Base-by-base conservation (phyloP, 2,113 vertebrate species). In the Rhabdornis inornatus region DNA sequence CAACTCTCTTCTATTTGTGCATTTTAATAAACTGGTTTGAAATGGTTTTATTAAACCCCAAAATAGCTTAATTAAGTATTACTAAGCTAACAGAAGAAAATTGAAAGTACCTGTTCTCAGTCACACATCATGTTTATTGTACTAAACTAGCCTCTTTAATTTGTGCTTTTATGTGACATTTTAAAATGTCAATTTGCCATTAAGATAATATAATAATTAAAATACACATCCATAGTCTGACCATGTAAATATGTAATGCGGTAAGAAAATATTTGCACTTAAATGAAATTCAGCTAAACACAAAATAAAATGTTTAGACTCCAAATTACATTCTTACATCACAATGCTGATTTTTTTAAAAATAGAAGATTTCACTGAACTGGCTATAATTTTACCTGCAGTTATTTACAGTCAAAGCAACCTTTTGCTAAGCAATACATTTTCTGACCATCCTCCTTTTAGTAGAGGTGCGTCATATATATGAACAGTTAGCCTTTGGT, bases 151-250 rank as follows among this genome's bases (percentile, higher is more conserved):
- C 7, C 35, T 86, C 71, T 90, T 92, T 66, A 74, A 77, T 74
- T 77, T 95, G 68, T 89, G 52, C 13, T 90, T 96, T 94, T 90
- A 88, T 64, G 24, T 92, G 82, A 70, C 83, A 92, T 92, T 94
- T 93, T 63, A 80, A 90, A 95, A 92, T 81, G 76, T 74, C 68
- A 92, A 78, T 93, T 92, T 97, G 39, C 68, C 27, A 52, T 69
- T 81, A 90, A 78, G 64, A 86, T 66, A 86, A 88, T 16, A 44
- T 21, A 71, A 83, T 77, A 88, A 86, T 86, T 90, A 90, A 93
- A 94, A 80, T 39, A 88, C 22, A 20, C 42, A 63, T 70, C 74
- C 23, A 37, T 49, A 39, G n/a, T 74, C 33, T 71, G 57, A 75
- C 44, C 52, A 68, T 55, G 42, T 37, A 90, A 92, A 81, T 77